A percentile compares a stretch with the other conserved stretches of the same genome.
These are phyloP conservation scores for Corythaeola cristata DNA, from an alignment of 2,113 vertebrate species.

Conservation along the genomic window DNA sequence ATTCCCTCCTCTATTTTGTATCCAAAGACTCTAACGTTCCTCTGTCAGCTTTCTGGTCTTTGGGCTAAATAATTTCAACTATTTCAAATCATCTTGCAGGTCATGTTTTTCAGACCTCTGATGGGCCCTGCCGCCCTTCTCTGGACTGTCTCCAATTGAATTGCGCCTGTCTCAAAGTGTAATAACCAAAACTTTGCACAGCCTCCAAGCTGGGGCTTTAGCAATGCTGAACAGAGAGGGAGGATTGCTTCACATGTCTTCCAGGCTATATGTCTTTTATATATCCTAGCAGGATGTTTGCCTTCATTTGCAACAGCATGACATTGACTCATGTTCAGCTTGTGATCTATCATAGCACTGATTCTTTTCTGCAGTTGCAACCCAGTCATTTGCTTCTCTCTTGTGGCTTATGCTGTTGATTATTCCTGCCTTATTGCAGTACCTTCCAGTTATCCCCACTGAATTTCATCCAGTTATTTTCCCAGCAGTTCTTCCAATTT, in stretches of 20 bases:
- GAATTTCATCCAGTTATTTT: neutral
- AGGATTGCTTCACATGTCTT: neutral
- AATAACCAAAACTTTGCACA: neutral
- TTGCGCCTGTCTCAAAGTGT: neutral
- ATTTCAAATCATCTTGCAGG: neutral
- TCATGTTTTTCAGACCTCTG: neutral
- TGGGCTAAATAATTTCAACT: neutral
- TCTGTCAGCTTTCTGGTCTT: neutral
- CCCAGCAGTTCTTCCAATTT: neutral
- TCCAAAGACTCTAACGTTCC: neutral
- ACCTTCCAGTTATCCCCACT: neutral
- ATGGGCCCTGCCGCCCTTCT: neutral
- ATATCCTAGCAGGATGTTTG: neutral
- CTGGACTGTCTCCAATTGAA: neutral
- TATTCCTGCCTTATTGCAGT: neutral
- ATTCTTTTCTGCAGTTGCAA: neutral
- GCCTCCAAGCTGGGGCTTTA: neutral
- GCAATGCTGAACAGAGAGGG: neutral
- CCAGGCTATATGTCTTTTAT: neutral
- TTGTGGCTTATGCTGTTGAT: neutral
- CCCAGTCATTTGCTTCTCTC: neutral
- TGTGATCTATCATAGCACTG: neutral
- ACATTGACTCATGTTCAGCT: conserved; percentile 29
- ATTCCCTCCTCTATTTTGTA: neutral
- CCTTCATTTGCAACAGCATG: conserved; percentile 17